Evolutionary conservation across 2,113 vertebrate species (phyloP), one percentile per base, ranked within the genome.

Genomic region (Sphyrna mokarran): DNA sequence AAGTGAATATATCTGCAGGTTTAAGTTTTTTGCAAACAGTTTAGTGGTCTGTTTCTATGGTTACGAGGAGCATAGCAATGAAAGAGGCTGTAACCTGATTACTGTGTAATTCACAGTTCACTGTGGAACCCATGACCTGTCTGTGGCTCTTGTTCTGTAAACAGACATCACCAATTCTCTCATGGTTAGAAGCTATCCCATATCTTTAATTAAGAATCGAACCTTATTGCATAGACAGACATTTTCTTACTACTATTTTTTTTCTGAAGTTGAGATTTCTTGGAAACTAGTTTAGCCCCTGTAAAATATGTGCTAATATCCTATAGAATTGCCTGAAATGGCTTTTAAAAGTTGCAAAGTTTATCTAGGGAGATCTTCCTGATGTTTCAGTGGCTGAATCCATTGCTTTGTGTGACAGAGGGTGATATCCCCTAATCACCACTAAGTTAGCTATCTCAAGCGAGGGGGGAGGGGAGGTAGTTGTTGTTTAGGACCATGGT

Each of bases 21-120:
- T 95, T 95, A 72, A 14, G 68, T 95, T 95, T 54, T 95, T 37
- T 95, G 94, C 68, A 95, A 95, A 72, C 94, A 95, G 94, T 95
- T 72, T 95, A 76, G 54, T 54, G 43, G 43, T 33, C 69, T 43
- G 94, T 95, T 72, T 72, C 94, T 68, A 95, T 72, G 94, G 94
- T 70, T 76, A 72, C 43, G 14, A 72, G 69, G 33, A 69, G 61
- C 33, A 66, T 37, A 93, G 89, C 61, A 66, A n/a, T 66, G 89
- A 93, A 95, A 48, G 43, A 95, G 54, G 69, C 69, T 72, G 94
- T 76, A 95, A 95, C 68, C 40, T 95, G 94, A 95, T 95, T 72
- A 54, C 94, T 48, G 70, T 95, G 68, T 95, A 95, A 95, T 95
- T 95, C 94, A 95, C 26, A 7, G 40, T 54, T 70, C 94, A 72